Base-by-base conservation (phyloP, 2,113 vertebrate species). In the Alaudala cheleensis region DNA sequence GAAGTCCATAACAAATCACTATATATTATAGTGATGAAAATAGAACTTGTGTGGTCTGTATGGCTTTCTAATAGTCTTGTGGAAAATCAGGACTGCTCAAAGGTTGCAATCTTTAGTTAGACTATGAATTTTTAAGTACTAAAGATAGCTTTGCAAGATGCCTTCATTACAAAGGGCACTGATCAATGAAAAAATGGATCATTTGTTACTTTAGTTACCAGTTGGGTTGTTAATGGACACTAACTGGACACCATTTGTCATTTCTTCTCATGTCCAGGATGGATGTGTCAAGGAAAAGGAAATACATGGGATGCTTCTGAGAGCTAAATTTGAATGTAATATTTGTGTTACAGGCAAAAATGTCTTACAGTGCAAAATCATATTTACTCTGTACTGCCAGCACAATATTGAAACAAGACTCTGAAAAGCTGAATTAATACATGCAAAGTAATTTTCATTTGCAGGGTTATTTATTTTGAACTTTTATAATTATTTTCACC, bases 261-360 rank as follows among this genome's bases (percentile, higher is more conserved):
- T 74, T 93, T 93, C 44, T 85, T 81, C 58, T 72, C 45, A 33
- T 18, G 11, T 74, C 16, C 47, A 71, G 49, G n/a, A 62, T 49
- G 33, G 22, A 37, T 34, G 14, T 67, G 47, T 62, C 51, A 78
- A 71, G 34, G 58, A 92, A 88, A 78, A 71, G 34, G 58, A 92
- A 88, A 88, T 51, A 47, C 8, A 50, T 7, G 11, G 33, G 4
- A n/a, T 88, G 14, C 45, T 88, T 53, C 37, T 64, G 56, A 85
- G 25, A 90, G 42, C 42, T 88, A 62, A 71, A 90, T 93, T 47
- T 94, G 58, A 77, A 91, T 53, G 51, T 40, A 74, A 44, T 56
- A 81, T 86, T 93, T 92, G 77, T 40, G 58, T 94, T 66, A 77
- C 26, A 62, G 60, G 49, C 29, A 84, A 86, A 94, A 92, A 76